Conservation (phyloP, 2,113 vertebrate genomes). For the Pelmatolapia mariae region DNA sequence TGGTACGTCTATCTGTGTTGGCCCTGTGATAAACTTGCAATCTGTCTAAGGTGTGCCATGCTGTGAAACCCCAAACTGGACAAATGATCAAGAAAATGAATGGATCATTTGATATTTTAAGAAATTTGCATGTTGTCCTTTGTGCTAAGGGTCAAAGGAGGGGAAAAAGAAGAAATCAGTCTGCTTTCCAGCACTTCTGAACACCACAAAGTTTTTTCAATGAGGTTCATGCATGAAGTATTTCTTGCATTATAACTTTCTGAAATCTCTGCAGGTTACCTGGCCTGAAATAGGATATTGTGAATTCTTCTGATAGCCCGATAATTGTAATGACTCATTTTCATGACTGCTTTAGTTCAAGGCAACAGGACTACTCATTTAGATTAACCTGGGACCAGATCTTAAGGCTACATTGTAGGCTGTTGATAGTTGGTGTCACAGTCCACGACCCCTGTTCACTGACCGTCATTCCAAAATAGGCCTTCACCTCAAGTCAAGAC, state of each 20-base stretch:
- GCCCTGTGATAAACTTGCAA: neutral
- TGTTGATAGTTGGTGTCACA: neutral
- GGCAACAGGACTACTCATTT: neutral
- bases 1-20: neutral
- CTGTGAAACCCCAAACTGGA: neutral
- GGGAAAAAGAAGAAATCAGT: fast-evolving
- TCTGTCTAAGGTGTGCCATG: neutral
- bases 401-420: neutral
- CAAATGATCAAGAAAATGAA: fast-evolving
- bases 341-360: neutral
- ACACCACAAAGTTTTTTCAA: neutral
- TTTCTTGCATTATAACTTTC: neutral
- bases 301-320: neutral
- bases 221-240: neutral
- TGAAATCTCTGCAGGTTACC: neutral
- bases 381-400: neutral
- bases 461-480: neutral
- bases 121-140: neutral
- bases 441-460: fast-evolving
- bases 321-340: neutral
- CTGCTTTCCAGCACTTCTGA: neutral
- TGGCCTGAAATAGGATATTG: neutral
- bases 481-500: neutral
- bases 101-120: neutral
- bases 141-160: neutral